phyloP scores from a whole-genome alignment of 2,888 invertebrate genomes.

The Lypha dubia region DNA sequence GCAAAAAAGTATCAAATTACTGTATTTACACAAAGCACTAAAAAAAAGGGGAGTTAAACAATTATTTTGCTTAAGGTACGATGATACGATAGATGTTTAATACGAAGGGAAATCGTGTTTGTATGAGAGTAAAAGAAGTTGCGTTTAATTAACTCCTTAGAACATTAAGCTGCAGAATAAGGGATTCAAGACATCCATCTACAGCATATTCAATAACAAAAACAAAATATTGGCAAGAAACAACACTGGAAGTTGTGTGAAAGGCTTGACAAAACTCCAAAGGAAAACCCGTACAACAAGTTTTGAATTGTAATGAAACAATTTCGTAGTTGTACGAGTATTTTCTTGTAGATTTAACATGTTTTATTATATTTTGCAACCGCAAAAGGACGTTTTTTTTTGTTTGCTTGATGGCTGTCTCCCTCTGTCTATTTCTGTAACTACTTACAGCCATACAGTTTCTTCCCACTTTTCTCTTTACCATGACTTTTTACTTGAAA shows the following conservation, averaged over 20 bases:
- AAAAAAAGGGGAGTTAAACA: constrained; percentile 56
- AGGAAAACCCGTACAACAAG: constrained; percentile 53
- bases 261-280: constrained; percentile 32
- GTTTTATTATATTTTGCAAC: constrained; percentile 12
- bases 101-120: constrained; percentile 15
- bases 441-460: constrained; percentile 12
- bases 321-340: constrained; percentile 1
- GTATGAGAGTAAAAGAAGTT: not conserved
- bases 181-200: constrained; percentile 30
- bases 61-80: constrained; percentile 15
- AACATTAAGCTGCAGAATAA: constrained; percentile 43
- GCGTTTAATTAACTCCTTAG: constrained; percentile 63
- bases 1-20: constrained; percentile 53
- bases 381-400: constrained; percentile 62
- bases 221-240: not conserved
- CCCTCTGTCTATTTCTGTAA: constrained; percentile 55
- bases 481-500: not conserved
- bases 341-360: constrained; percentile 5
- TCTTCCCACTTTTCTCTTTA: not conserved
- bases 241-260: constrained; percentile 16
- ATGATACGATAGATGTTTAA: not conserved
- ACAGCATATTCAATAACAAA: constrained; percentile 3
- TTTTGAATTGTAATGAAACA: constrained; percentile 37
- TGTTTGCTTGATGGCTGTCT: constrained; percentile 59
- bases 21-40: not conserved